Evolutionary conservation across 2,888 invertebrate genomes (phyloP).

Genomic region (Heteropelma amictum): DNA sequence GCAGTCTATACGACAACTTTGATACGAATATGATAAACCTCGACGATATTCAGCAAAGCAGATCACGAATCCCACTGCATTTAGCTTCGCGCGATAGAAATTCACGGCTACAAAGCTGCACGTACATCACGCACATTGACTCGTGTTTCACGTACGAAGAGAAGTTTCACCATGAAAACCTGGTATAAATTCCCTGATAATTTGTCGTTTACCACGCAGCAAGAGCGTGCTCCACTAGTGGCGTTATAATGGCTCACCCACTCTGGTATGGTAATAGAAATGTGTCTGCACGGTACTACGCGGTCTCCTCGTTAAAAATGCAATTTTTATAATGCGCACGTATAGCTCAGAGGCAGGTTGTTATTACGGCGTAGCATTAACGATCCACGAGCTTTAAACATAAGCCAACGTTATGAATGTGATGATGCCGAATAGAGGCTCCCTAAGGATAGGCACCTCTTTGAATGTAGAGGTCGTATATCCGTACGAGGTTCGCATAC

Average conservation of each 20-base stretch:
- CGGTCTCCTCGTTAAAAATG: constrained; percentile 40
- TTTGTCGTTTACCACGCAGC: constrained; percentile 41
- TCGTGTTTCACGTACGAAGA: neutral
- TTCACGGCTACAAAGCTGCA: neutral
- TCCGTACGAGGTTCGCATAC: too few relatives aligned
- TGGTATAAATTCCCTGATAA: constrained; percentile 25
- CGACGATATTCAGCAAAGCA: too few relatives aligned
- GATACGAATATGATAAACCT: too few relatives aligned
- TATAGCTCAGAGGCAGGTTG: constrained; percentile 16
- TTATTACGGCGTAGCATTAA: constrained; percentile 33
- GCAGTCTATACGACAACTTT: too few relatives aligned
- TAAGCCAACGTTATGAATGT: constrained; percentile 34
- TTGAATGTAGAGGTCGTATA: neutral
- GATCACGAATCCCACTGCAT: neutral
- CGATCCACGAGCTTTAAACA: constrained; percentile 17
- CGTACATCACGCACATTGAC: too few relatives aligned
- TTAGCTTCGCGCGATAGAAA: neutral
- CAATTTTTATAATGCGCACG: constrained; percentile 41
- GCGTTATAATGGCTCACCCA: constrained; percentile 34
- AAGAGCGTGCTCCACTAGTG: constrained; percentile 1
- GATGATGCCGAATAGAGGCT: constrained; percentile 9
- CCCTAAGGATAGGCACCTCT: neutral
- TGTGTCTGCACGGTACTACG: constrained; percentile 28
- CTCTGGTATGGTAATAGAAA: constrained; percentile 41
- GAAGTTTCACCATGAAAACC: constrained; percentile 3